Conservation (phyloP, 2,888 invertebrate species). For the Trachelus troglodyta region DNA sequence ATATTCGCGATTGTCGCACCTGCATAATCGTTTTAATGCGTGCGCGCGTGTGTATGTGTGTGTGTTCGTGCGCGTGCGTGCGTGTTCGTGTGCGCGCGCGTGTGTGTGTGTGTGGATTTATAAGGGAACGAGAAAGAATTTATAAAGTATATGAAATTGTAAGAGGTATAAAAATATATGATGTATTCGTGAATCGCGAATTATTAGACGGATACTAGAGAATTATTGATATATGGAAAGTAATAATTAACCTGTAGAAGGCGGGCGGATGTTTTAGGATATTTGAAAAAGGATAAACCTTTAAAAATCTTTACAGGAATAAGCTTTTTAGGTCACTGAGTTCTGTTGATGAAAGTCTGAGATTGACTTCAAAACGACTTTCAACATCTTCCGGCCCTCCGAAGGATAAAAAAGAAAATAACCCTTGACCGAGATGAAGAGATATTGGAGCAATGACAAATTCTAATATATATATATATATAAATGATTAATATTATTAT, state of each 20-base stretch:
- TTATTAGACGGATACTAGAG: no score
- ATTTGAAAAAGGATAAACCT: not conserved
- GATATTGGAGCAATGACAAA: not conserved
- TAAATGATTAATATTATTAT: not conserved
- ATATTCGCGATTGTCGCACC: constrained; percentile 11
- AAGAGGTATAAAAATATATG: no score
- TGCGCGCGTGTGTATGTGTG: not conserved
- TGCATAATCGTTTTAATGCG: constrained; percentile 10
- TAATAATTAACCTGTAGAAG: no score
- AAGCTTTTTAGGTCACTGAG: not conserved
- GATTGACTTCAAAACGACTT: no score
- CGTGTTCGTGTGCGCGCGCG: not conserved
- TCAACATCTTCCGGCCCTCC: no score
- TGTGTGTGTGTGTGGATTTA: no score
- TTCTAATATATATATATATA: constrained; percentile 1
- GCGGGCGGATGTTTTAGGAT: not conserved
- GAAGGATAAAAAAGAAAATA: not conserved
- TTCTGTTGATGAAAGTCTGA: no score
- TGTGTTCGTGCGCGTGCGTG: not conserved
- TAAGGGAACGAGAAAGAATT: not conserved
- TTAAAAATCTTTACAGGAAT: not conserved
- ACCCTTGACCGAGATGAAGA: constrained; percentile 3
- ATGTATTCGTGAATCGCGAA: no score
- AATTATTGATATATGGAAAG: no score
- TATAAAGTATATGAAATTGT: no score